phyloP scores from a whole-genome alignment of 2,888 invertebrate genomes.

The Hedychridium roseum region DNA sequence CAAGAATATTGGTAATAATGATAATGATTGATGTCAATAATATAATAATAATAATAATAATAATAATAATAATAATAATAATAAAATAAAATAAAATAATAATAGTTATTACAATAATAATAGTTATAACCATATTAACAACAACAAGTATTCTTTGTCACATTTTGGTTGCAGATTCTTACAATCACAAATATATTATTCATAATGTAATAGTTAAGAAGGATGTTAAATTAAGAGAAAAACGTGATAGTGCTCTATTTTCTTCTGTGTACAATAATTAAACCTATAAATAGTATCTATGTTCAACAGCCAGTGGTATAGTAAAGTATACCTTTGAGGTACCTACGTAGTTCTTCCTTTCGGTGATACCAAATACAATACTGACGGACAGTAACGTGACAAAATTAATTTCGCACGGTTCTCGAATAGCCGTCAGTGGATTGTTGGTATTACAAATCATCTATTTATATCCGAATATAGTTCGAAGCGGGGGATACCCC shows the following conservation, averaged over 20 bases:
- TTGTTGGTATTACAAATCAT: conserved; percentile 29
- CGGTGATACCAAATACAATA: conserved; percentile 59
- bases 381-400: conserved; percentile 49
- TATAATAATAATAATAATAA: conserved; percentile 42
- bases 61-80: conserved; percentile 32
- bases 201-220: conserved; percentile 60
- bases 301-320: conserved; percentile 64
- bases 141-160: conserved; percentile 64
- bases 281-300: conserved; percentile 63
- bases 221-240: conserved; percentile 60
- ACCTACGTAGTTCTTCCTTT: conserved; percentile 62
- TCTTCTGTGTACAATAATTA: conserved; percentile 60
- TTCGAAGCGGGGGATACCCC: conserved; percentile 27
- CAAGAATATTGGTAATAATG: conserved; percentile 56
- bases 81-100: conserved; percentile 33
- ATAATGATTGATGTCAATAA: conserved; percentile 51
- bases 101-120: conserved; percentile 41
- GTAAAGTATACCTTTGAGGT: conserved; percentile 64
- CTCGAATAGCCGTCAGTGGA: conserved; percentile 19
- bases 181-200: conserved; percentile 64
- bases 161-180: conserved; percentile 64
- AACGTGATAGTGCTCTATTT: conserved; percentile 60
- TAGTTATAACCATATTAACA: conserved; percentile 63
- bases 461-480: conserved; percentile 23
- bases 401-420: conserved; percentile 11